Base-by-base conservation (phyloP, 1,140 invertebrate species). In the Pygmarrhopalites habei region DNA sequence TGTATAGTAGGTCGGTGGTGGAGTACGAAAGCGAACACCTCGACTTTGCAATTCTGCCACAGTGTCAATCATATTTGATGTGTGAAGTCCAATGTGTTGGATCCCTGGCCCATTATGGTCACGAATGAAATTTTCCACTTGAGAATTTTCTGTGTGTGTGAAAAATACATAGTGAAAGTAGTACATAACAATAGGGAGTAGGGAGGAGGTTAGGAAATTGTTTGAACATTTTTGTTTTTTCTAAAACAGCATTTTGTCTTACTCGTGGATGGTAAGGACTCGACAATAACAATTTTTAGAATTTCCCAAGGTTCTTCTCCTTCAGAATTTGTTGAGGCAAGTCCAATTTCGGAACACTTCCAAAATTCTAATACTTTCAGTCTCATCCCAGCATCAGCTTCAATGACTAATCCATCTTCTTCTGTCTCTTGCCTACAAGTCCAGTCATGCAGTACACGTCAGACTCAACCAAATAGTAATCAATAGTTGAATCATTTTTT, bases 291-390 rank as follows among this genome's bases (percentile, higher is more conserved):
- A 68, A 82, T 73, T 71, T 77, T 78, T 2, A 80, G 62, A 56
- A 29, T 64, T 28, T 69, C 64, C 25, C 39, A 67, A 32, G 60
- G 28, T 4, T 64, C 44, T 46, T 51, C 46, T 12, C 46, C 39
- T 46, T 19, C 25, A 28, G 26, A 21, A 49, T 2, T 46, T 1
- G 41, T 15, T 1, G 69, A 71, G 2, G 59, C 46, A 1, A 79
- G 35, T 5, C 78, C 79, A 2, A 71, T 74, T 70, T 82, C 80
- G 14, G 79, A 73, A 72, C 80, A 81, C 58, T 73, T 73, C 77
- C 78, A 81, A 71, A 80, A 82, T 60, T 81, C 75, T 72, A 82
- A 75, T 0, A 78, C 80, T 66, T 76, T 76, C 53, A 82, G 62
- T 23, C 75, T 67, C 62, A 78, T 64, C 0, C 74, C 74, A 10